Conservation (phyloP, 1,140 invertebrate species). For the Drosophila kikkawai region DNA sequence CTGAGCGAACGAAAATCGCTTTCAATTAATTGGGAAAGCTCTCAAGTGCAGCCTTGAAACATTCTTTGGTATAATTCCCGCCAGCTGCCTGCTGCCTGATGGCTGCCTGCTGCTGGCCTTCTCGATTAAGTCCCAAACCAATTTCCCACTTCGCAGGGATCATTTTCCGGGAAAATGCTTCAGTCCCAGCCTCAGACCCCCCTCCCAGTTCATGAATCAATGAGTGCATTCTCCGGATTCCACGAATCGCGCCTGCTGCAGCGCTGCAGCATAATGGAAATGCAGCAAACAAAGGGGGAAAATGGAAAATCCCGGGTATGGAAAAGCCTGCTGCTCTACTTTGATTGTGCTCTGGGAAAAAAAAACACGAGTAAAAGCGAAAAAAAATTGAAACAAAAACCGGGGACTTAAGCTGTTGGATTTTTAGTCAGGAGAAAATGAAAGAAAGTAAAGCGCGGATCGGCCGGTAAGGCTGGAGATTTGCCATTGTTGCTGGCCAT, state of each 20-base stretch:
- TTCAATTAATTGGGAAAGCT: conserved; percentile 21
- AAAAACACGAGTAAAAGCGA: neutral
- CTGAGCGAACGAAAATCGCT: conserved; percentile 8
- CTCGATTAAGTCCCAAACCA: conserved; percentile 23
- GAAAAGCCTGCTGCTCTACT: conserved; percentile 20
- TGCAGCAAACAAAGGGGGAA: conserved; percentile 14
- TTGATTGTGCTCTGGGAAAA: conserved; percentile 14
- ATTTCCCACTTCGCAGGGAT: conserved; percentile 27
- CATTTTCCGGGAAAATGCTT: conserved; percentile 22
- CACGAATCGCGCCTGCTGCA: conserved; percentile 11
- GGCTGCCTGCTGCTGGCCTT: conserved; percentile 12
- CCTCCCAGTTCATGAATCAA: conserved; percentile 17
- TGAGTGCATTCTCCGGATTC: conserved; percentile 25
- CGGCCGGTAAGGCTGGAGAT: conserved; percentile 6
- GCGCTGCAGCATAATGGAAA: conserved; percentile 15
- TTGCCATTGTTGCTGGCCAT: conserved; percentile 28
- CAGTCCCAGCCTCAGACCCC: neutral
- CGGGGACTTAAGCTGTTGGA: conserved; percentile 26
- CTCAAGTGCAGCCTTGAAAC: conserved; percentile 21
- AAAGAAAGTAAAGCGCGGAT: conserved; percentile 22
- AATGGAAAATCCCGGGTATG: neutral
- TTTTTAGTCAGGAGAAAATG: conserved; percentile 3
- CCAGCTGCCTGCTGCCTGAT: neutral
- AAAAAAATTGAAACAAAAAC: conserved; percentile 20
- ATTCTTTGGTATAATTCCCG: conserved; percentile 6